These are phyloP conservation scores for Atta colombica DNA, from an alignment of 1,140 invertebrate species.

Conservation along the genomic window DNA sequence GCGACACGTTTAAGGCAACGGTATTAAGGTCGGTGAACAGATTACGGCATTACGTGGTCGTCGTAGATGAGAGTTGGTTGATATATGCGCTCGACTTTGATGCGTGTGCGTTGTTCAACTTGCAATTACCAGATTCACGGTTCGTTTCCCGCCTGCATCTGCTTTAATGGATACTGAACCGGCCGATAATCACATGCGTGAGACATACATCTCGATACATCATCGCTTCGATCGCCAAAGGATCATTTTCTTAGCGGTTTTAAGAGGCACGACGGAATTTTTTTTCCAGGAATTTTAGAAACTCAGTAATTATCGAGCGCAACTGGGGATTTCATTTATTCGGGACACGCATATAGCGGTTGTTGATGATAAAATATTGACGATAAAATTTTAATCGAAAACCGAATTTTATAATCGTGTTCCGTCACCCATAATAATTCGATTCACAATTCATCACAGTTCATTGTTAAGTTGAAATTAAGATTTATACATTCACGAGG, in stretches of 20 bases:
- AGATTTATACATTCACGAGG: not conserved
- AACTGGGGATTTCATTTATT: not conserved
- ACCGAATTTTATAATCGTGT: not conserved
- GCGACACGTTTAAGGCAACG: constrained; percentile 17
- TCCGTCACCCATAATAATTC: not conserved
- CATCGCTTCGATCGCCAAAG: constrained; percentile 9
- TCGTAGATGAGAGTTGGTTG: constrained; percentile 38
- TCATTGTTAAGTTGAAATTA: not conserved
- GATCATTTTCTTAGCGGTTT: constrained; percentile 41
- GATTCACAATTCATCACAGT: not conserved
- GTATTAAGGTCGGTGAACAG: constrained; percentile 66
- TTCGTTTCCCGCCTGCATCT: constrained; percentile 68
- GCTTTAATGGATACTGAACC: constrained; percentile 65
- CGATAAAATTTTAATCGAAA: not conserved
- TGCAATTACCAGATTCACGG: constrained; percentile 76
- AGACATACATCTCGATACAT: not conserved
- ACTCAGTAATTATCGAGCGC: constrained; percentile 12
- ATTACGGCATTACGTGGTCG: constrained; percentile 67
- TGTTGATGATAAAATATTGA: not conserved
- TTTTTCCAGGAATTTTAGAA: constrained; percentile 45
- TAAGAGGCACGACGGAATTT: not conserved
- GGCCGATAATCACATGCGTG: constrained; percentile 51
- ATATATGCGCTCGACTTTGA: constrained; percentile 49
- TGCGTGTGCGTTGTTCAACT: constrained; percentile 62
- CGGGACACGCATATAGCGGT: not conserved